These are phyloP conservation scores for Tetragonisca angustula DNA, from an alignment of 2,888 invertebrate species.

Conservation along the genomic window DNA sequence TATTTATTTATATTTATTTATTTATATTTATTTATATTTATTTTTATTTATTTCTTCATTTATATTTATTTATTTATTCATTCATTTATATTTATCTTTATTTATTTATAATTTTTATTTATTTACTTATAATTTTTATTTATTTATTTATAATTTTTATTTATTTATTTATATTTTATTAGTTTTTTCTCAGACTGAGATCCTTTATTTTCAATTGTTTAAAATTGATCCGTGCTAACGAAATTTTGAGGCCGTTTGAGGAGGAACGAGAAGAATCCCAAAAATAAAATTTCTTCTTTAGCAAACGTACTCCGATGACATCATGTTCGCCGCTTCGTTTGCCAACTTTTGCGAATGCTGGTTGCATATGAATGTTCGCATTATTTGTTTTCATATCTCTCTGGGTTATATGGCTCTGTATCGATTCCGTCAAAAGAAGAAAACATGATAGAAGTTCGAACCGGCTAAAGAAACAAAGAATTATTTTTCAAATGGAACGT, in stretches of 20 bases:
- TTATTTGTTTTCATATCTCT: slow-evolving; percentile 37
- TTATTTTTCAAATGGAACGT: not conserved
- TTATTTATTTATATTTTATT: not conserved
- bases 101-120: too few species aligned
- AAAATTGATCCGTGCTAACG: not conserved
- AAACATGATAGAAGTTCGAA: not conserved
- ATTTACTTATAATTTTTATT: not conserved
- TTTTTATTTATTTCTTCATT: too few species aligned
- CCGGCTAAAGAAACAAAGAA: too few species aligned
- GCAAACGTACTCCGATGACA: slow-evolving; percentile 17
- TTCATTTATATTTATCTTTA: too few species aligned
- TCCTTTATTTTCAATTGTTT: not conserved
- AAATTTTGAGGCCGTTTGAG: not conserved
- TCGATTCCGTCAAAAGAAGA: slow-evolving; percentile 4
- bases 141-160: not conserved
- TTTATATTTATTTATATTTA: too few species aligned
- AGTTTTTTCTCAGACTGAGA: not conserved
- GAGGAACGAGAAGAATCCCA: not conserved
- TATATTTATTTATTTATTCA: too few species aligned
- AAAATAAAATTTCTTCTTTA: slow-evolving; percentile 14
- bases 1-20: too few species aligned
- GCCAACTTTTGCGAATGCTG: slow-evolving; percentile 9
- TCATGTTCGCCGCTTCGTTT: slow-evolving; percentile 4
- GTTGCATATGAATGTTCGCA: slow-evolving; percentile 3
- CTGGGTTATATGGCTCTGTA: not conserved